phyloP scores from a whole-genome alignment of 2,888 invertebrate genomes.

The Eristalis intricaria region DNA sequence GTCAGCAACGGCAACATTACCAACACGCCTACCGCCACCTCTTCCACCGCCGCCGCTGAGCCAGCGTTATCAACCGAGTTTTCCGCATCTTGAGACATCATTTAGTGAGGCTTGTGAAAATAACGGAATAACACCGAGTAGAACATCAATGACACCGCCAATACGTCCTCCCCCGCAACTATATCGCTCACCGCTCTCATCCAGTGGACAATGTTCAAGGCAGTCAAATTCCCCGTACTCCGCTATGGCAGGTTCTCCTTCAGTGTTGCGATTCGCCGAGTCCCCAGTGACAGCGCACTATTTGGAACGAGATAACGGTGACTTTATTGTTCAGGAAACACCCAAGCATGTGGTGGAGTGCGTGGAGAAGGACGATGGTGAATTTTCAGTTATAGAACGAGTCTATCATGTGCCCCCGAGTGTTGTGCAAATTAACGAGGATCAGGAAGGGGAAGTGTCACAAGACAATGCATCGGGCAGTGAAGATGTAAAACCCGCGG shows the following conservation, averaged over 20 bases:
- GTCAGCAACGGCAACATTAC: constrained; percentile 1
- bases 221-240: constrained; percentile 68
- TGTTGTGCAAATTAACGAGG: constrained; percentile 80
- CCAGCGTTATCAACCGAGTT: constrained; percentile 52
- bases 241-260: constrained; percentile 74
- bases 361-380: constrained; percentile 80
- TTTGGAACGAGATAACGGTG: constrained; percentile 80
- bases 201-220: constrained; percentile 27
- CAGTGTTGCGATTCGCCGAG: constrained; percentile 79
- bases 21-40: constrained; percentile 45
- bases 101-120: constrained; percentile 35
- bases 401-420: constrained; percentile 80
- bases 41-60: constrained; percentile 59
- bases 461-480: constrained; percentile 61
- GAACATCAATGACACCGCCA: constrained; percentile 54
- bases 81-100: constrained; percentile 25
- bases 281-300: constrained; percentile 80
- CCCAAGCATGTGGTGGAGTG: constrained; percentile 81
- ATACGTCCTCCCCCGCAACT: constrained; percentile 55
- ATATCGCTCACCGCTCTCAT: constrained; percentile 57
- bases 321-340: constrained; percentile 81
- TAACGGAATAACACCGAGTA: constrained; percentile 30
- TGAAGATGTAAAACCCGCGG: constrained; percentile 72
- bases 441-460: constrained; percentile 76
- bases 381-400: constrained; percentile 81